phyloP scores from a whole-genome alignment of 1,140 invertebrate genomes.

The Drosophila cardini region DNA sequence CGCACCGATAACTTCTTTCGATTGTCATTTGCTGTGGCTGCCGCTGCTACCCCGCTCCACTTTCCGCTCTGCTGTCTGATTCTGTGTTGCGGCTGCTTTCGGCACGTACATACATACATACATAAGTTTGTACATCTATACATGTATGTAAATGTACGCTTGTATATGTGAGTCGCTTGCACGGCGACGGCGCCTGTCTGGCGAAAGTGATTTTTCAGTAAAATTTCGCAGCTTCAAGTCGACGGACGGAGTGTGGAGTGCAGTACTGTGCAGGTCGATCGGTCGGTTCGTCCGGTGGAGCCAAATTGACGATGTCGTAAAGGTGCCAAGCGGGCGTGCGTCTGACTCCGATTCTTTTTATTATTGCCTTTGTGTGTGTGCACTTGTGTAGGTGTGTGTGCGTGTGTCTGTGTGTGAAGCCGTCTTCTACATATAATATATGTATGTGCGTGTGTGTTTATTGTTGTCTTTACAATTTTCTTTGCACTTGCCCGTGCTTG shows the following conservation, averaged over 20 bases:
- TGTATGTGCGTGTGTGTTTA: constrained; percentile 27
- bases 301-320: constrained; percentile 46
- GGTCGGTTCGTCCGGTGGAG: constrained; percentile 47
- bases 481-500: constrained; percentile 29
- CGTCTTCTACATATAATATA: too few relatives aligned
- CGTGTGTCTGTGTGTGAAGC: constrained; percentile 1
- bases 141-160: constrained; percentile 13
- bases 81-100: constrained; percentile 51
- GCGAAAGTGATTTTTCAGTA: constrained; percentile 59
- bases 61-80: constrained; percentile 37
- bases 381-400: not conserved
- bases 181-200: constrained; percentile 57
- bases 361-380: constrained; percentile 20
- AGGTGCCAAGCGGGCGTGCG: constrained; percentile 54
- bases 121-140: constrained; percentile 8
- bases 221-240: constrained; percentile 56
- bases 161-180: constrained; percentile 37
- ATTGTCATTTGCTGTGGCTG: constrained; percentile 30
- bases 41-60: too few relatives aligned
- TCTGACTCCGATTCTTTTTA: constrained; percentile 44
- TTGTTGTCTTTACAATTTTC: constrained; percentile 40
- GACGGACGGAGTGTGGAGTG: constrained; percentile 48
- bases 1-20: constrained; percentile 56
- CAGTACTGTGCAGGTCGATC: constrained; percentile 43
- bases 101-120: constrained; percentile 38